Evolutionary conservation across 2,113 vertebrate species (phyloP).

Genomic region (Hypomesus transpacificus): DNA sequence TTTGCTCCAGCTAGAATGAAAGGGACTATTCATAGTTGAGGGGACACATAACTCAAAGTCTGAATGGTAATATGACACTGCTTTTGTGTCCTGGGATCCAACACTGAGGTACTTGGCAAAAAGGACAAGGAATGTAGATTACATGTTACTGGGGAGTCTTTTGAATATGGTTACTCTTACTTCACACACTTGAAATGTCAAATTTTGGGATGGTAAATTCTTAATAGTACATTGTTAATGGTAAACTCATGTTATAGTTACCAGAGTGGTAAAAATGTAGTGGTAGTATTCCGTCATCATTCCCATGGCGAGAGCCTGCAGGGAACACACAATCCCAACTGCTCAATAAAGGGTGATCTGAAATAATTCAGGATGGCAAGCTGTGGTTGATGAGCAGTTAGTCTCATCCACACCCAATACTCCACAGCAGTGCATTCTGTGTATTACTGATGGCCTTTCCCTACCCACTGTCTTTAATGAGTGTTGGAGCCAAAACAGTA

Average conservation of each 20-base stretch:
- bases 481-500: too few relatives aligned
- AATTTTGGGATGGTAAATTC: background rate
- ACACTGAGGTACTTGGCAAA: too few relatives aligned
- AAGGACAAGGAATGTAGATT: too few relatives aligned
- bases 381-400: background rate
- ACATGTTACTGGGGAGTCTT: too few relatives aligned
- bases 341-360: constrained; percentile 26
- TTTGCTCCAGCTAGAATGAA: background rate
- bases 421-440: too few relatives aligned
- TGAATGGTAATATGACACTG: background rate
- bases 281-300: constrained; percentile 99
- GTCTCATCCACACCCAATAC: background rate
- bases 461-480: too few relatives aligned
- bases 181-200: too few relatives aligned
- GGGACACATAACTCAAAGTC: background rate
- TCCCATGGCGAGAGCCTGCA: constrained; percentile 96
- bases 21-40: constrained; percentile 1
- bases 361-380: too few relatives aligned
- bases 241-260: constrained; percentile 67
- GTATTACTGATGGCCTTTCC: too few relatives aligned
- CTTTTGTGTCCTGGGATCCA: background rate
- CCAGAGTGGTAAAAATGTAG: constrained; percentile 98
- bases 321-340: constrained; percentile 34
- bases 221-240: too few relatives aligned
- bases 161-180: too few relatives aligned